A percentile compares a stretch with the other conserved stretches of the same genome.
These are phyloP conservation scores for Tenthredo livida DNA, from an alignment of 2,888 invertebrate species.

Conservation along the genomic window DNA sequence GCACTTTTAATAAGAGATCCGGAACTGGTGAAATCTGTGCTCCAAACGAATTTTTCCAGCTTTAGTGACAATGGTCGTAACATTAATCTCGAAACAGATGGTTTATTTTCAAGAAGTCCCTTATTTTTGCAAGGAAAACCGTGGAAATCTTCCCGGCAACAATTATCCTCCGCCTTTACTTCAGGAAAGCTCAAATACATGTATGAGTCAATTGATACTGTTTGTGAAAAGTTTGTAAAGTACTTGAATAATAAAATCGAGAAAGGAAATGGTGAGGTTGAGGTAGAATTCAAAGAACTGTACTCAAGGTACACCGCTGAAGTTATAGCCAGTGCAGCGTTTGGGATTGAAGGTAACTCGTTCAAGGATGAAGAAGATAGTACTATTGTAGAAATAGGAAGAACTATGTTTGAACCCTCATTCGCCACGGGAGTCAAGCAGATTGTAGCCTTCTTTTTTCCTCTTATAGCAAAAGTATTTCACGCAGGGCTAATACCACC, in stretches of 20 bases:
- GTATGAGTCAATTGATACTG: constrained; percentile 61
- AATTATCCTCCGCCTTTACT: constrained; percentile 61
- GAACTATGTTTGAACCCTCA: constrained; percentile 62
- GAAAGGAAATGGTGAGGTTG: constrained; percentile 57
- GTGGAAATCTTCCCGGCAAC: constrained; percentile 63
- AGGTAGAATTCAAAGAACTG: constrained; percentile 66
- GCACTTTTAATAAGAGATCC: constrained; percentile 66
- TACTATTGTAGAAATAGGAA: constrained; percentile 57
- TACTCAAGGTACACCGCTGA: constrained; percentile 66
- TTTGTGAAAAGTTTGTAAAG: constrained; percentile 61
- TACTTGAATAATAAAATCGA: constrained; percentile 57
- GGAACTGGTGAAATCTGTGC: constrained; percentile 65
- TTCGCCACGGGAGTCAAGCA: constrained; percentile 53
- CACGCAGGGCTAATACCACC: constrained; percentile 58
- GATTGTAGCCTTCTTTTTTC: constrained; percentile 57
- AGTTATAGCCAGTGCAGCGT: constrained; percentile 64
- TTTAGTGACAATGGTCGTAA: constrained; percentile 63
- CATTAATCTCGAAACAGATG: constrained; percentile 61
- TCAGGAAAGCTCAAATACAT: constrained; percentile 63
- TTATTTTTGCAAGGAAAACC: constrained; percentile 65
- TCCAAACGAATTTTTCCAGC: constrained; percentile 66
- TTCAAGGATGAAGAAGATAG: constrained; percentile 61
- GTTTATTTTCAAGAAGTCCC: constrained; percentile 66
- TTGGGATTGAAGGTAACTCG: constrained; percentile 67
- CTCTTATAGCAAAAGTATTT: constrained; percentile 56